Evolutionary conservation across 2,797 vertebrate species (phyloP), one percentile per base, ranked within the genome.

Genomic region (Macropodus opercularis): DNA sequence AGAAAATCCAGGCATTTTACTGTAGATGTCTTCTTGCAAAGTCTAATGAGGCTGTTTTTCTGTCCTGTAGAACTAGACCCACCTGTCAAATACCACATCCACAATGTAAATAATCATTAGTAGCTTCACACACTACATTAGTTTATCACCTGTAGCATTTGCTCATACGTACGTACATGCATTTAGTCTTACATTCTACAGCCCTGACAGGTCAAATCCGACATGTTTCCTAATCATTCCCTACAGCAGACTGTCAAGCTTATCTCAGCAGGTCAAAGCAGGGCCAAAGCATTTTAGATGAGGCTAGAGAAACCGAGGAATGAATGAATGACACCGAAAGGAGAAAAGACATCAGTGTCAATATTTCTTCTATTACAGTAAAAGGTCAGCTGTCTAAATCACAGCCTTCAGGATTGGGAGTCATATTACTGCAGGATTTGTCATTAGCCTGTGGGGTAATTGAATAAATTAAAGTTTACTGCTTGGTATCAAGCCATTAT

Each of bases 101-200:
- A 21, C 31, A 35, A 11, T n/a, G 26, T 46, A 39, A 63, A 32
- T 63, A 29, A 57, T 55, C 19, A 49, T 40, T 40, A n/a, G n/a
- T n/a, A n/a, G n/a, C n/a, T n/a, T n/a, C n/a, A n/a, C n/a, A n/a
- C n/a, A n/a, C n/a, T n/a, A n/a, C n/a, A n/a, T n/a, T n/a, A n/a
- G n/a, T n/a, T n/a, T n/a, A n/a, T n/a, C n/a, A n/a, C n/a, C n/a
- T 35, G 27, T 29, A 22, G 34, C 11, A 2, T 36, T 27, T 36
- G 27, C n/a, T n/a, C 39, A 70, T 35, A 38, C 26, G 7, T 23
- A 46, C 11, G 3, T 8, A 49, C 9, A 23, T 38, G 21, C 23
- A 5, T 35, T 32, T 43, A 50, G 14, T 32, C 13, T 17, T 36
- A n/a, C n/a, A n/a, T n/a, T n/a, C n/a, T 26, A 24, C n/a, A 47